Evolutionary conservation across 30 jellyfish, hydroid and myxozoan species (phyloP).

Genomic region (Cassiopea andromeda): DNA sequence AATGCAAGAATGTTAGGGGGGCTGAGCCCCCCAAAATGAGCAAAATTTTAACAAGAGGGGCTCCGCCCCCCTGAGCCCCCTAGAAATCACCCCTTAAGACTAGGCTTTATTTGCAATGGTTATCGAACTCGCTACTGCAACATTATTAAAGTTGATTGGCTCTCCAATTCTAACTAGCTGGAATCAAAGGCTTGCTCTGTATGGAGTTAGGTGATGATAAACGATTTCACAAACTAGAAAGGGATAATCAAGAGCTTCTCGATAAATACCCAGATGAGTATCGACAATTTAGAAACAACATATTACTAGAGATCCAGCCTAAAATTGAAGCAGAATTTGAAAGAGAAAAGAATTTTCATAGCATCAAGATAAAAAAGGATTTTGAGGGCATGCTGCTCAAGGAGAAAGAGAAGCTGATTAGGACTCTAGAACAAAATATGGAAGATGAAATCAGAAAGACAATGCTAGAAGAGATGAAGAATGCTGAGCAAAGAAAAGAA

Average conservation of each 20-base stretch:
- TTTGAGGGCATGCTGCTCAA: neutral
- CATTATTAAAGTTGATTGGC: neutral
- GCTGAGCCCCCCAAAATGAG: too few species aligned
- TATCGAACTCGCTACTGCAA: neutral
- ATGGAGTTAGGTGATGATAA: neutral
- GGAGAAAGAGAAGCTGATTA: neutral
- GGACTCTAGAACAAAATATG: slow-evolving; percentile 8
- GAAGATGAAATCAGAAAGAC: slow-evolving; percentile 36
- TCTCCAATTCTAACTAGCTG: neutral
- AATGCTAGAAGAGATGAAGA: neutral
- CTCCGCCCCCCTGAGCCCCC: too few species aligned
- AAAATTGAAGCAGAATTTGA: slow-evolving; percentile 15
- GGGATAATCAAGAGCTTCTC: slow-evolving; percentile 13
- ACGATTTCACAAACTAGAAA: neutral
- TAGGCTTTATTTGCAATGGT: neutral
- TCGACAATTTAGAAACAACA: slow-evolving; percentile 5
- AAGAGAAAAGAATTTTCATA: neutral
- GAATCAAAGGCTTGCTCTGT: neutral
- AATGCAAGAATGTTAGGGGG: too few species aligned
- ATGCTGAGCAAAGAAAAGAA: slow-evolving; percentile 43
- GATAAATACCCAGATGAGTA: slow-evolving; percentile 38
- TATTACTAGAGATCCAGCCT: neutral
- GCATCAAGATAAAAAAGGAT: neutral
- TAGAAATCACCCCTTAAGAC: too few species aligned
- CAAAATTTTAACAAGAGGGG: too few species aligned